Percentiles rank a stretch among this genome's conserved stretches.
Conservation (phyloP, 1,140 invertebrate genomes). For the Ctenoplectra terminalis region DNA sequence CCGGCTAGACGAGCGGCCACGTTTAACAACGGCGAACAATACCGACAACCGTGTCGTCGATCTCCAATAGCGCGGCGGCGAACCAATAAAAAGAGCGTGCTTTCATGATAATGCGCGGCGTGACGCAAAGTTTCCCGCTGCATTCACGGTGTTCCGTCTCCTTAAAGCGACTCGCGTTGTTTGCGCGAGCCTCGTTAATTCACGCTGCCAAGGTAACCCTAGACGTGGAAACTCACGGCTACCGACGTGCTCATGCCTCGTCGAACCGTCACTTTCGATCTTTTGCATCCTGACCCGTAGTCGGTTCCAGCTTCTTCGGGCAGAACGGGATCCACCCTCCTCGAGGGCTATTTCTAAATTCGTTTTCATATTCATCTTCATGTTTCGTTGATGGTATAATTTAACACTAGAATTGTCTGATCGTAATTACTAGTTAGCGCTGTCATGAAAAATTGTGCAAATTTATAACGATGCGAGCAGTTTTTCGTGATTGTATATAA, state of each 20-base stretch:
- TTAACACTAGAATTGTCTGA: no score
- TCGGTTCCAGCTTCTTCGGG: no score
- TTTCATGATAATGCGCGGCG: slow-evolving; percentile 43
- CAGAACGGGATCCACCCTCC: no score
- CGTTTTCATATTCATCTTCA: no score
- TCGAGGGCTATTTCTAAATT: no score
- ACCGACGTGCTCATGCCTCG: neutral
- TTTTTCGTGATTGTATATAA: no score
- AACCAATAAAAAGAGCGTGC: slow-evolving; percentile 46
- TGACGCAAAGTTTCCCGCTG: slow-evolving; percentile 48
- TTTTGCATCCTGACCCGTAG: neutral
- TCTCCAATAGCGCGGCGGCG: slow-evolving; percentile 30
- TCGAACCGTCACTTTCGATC: neutral
- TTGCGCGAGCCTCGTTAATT: slow-evolving; percentile 46
- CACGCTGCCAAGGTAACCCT: slow-evolving; percentile 37
- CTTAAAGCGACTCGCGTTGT: slow-evolving; percentile 39
- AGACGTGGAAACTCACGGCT: slow-evolving; percentile 35
- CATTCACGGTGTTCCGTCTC: slow-evolving; percentile 45
- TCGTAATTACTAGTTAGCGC: no score
- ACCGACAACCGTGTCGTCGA: slow-evolving; percentile 44
- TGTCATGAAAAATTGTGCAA: no score
- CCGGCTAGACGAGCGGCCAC: neutral
- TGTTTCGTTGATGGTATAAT: no score
- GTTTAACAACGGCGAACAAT: slow-evolving; percentile 18
- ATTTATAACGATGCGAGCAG: no score